These are phyloP conservation scores for Pseudomyrmex dendroicus DNA, from an alignment of 1,140 invertebrate genomes.

Conservation along the genomic window DNA sequence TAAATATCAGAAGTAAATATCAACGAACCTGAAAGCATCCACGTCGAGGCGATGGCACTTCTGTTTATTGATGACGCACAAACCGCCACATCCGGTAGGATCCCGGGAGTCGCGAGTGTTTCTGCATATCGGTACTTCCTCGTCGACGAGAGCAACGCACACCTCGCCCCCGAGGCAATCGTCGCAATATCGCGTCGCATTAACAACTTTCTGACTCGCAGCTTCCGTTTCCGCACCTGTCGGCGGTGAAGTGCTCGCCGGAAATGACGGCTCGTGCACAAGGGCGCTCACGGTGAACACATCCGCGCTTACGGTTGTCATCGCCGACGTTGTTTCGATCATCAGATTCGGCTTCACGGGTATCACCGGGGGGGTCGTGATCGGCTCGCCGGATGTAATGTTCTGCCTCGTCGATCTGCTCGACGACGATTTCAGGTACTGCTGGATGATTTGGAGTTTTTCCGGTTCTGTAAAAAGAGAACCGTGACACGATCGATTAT, in stretches of 20 bases:
- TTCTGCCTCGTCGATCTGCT: constrained; percentile 70
- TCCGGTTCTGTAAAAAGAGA: constrained; percentile 78
- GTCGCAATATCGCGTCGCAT: constrained; percentile 81
- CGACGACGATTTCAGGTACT: constrained; percentile 80
- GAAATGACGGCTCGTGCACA: constrained; percentile 57
- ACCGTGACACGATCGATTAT: constrained; percentile 16
- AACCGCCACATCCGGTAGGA: constrained; percentile 91
- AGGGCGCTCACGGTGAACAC: neutral
- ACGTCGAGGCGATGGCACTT: constrained; percentile 89
- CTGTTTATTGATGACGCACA: constrained; percentile 89
- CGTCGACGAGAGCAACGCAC: constrained; percentile 88
- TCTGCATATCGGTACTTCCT: constrained; percentile 88
- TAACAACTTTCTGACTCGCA: constrained; percentile 45
- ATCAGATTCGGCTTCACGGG: constrained; percentile 14
- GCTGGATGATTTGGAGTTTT: constrained; percentile 83
- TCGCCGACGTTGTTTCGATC: constrained; percentile 39
- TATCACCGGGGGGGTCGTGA: neutral
- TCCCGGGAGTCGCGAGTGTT: constrained; percentile 86
- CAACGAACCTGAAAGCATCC: constrained; percentile 84
- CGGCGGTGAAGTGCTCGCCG: constrained; percentile 24
- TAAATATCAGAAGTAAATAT: neutral
- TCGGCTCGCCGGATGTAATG: constrained; percentile 52
- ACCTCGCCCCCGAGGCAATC: constrained; percentile 86
- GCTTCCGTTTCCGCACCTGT: constrained; percentile 56
- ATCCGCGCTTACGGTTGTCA: constrained; percentile 1